Base-by-base conservation (phyloP, 2,113 vertebrate species). In the Synchiropus splendidus region DNA sequence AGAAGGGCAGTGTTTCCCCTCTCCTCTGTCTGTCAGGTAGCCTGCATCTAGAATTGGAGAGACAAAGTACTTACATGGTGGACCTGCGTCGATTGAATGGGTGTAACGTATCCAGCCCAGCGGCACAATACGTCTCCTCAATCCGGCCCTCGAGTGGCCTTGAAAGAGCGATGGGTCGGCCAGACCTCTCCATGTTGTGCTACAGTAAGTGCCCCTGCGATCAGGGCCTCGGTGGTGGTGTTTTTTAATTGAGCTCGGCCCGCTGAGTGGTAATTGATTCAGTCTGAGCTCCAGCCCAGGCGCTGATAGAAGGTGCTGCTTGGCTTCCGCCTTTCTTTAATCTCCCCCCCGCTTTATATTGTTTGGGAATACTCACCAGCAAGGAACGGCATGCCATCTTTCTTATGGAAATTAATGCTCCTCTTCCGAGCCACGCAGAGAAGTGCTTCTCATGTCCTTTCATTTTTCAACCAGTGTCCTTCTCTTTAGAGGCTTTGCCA, bases 371-470 rank as follows among this genome's bases (percentile, higher is more conserved):
- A 88, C 89, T 92, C 88, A 60, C 89, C 88, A 90, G 88, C 85
- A 87, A 90, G 90, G 88, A 90, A 89, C 85, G 85, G 82, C 84
- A 75, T 87, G 88, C 85, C 84, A 90, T 89, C 92, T 92, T 98
- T 97, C 90, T 94, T 91, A 95, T 97, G 94, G 91, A 96, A 97
- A 98, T 96, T 87, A 88, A 88, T 87, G 88, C 58, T 74, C 87
- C 18, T 88, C 61, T 73, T 90, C 89, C 83, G 67, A 62, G 54
- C 61, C 59, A 62, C 57, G 55, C 60, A 64, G 66, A 80, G 85
- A 86, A 89, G 89, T 72, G 61, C 69, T 74, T 77, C 77, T 75
- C 58, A 83, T 86, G 86, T 86, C 85, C 87, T 86, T 85, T 89
- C 64, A 87, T 88, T 87, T 86, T 49, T 27, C 62, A 75, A 91